Percentiles rank a stretch among this genome's conserved stretches.
phyloP scores from a whole-genome alignment of 2,797 vertebrate genomes.

The Takifugu rubripes region DNA sequence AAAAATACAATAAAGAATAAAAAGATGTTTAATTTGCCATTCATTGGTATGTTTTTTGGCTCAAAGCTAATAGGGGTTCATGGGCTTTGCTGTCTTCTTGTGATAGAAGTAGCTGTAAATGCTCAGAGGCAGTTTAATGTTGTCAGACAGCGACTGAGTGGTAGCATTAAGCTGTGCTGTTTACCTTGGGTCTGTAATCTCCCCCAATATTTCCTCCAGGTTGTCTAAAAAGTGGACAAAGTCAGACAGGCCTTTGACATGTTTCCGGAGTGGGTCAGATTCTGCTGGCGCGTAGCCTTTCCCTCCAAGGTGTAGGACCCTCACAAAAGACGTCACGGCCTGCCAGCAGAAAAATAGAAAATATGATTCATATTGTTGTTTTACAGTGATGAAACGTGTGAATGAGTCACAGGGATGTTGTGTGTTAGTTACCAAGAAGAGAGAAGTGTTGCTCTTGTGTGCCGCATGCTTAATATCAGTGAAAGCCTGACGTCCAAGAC shows the following conservation, averaged over 20 bases:
- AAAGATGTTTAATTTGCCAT: too few species aligned
- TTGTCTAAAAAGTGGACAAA: constrained; percentile 89
- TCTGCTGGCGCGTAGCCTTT: constrained; percentile 84
- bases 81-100: neutral
- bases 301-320: constrained; percentile 88
- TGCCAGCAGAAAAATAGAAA: constrained; percentile 52
- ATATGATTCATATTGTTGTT: constrained; percentile 6
- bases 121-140: neutral
- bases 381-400: neutral
- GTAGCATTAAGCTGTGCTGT: constrained; percentile 17
- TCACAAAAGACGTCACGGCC: constrained; percentile 89
- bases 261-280: constrained; percentile 84
- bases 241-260: constrained; percentile 85
- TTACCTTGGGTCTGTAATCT: constrained; percentile 86
- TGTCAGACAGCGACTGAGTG: constrained; percentile 4
- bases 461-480: constrained; percentile 85
- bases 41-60: neutral
- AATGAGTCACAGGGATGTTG: neutral
- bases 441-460: constrained; percentile 74
- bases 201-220: constrained; percentile 88
- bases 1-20: neutral
- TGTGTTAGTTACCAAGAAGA: constrained; percentile 83
- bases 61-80: neutral
- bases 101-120: constrained; percentile 1
- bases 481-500: constrained; percentile 84